Conservation (phyloP, 2,797 vertebrate species). For the Zenarchopterus dispar region DNA sequence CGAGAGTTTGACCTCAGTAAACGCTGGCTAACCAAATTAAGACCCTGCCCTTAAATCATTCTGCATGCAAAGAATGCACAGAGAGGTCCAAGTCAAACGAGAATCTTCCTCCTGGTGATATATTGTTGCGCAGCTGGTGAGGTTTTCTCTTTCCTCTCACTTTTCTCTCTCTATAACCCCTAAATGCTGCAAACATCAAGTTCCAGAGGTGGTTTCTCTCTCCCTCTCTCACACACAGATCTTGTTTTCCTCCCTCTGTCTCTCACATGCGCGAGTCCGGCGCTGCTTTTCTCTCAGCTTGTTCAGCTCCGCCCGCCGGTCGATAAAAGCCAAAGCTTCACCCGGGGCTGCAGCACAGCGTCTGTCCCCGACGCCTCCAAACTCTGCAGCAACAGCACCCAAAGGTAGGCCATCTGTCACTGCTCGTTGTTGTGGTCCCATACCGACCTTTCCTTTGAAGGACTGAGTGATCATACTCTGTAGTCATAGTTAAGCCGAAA, state of each 20-base stretch:
- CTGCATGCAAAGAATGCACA: slow-evolving; percentile 65
- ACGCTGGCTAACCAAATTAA: slow-evolving; percentile 47
- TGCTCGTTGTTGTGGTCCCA: slow-evolving; percentile 4
- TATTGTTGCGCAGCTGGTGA: slow-evolving; percentile 32
- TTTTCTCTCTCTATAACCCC: slow-evolving; percentile 14
- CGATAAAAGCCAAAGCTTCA: slow-evolving; percentile 94
- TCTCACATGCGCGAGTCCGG: slow-evolving; percentile 45
- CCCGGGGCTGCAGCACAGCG: slow-evolving; percentile 84
- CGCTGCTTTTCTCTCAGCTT: slow-evolving; percentile 62
- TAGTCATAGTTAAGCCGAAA: no score
- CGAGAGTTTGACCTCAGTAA: slow-evolving; percentile 49
- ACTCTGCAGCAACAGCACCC: slow-evolving; percentile 70
- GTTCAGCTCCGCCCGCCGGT: slow-evolving; percentile 92
- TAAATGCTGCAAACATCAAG: slow-evolving; percentile 38
- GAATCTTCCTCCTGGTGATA: slow-evolving; percentile 58
- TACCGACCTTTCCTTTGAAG: neutral
- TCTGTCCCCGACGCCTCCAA: slow-evolving; percentile 81
- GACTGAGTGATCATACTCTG: neutral
- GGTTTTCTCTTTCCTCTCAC: slow-evolving; percentile 18
- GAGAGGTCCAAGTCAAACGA: slow-evolving; percentile 65
- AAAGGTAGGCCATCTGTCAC: slow-evolving; percentile 85
- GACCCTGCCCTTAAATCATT: slow-evolving; percentile 62
- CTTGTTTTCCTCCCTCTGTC: slow-evolving; percentile 26
- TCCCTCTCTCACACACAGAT: slow-evolving; percentile 21
- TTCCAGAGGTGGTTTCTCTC: slow-evolving; percentile 26